Evolutionary conservation across 2,113 vertebrate genomes (phyloP), one percentile per base, ranked within the genome.

Genomic region (Ia io): DNA sequence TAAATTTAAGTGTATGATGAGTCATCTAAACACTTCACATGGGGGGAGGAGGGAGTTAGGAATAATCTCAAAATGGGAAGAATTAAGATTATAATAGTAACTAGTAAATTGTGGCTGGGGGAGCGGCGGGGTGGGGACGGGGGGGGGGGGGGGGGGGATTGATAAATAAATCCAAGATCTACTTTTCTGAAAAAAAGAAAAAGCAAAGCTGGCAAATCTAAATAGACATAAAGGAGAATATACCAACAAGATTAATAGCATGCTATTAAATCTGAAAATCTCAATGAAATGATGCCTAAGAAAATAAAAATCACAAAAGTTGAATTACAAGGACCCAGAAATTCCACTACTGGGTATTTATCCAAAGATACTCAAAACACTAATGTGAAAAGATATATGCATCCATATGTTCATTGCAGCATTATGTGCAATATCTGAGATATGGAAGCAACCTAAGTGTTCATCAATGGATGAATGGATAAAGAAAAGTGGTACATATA

Each of bases 61-160:
- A 93, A 70, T 78, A 88, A 90, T 22, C 69, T 71, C 63, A 73
- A 70, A 90, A 47, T 89, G 76, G 85, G 95, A 87, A 94, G 53
- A 89, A 83, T 61, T 63, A 30, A 70, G 28, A 70, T 92, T 67
- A 10, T 17, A 77, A 71, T 10, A 71, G 17, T 51, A 63, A 84
- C 28, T 56, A 71, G 6, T 70, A 6, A 22, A 65, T 42, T 32
- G 5, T 25, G 23, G 13, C 9, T 56, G 53, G 53, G 53, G 53
- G 18, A 56, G 53, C 2, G 3, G 9, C 0, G 18, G 1, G 56
- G 23, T 9, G 56, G 3, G 0, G 9, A n/a, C n/a, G n/a, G n/a
- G n/a, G n/a, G 56, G 23, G 23, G 56, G 3, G 0, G 9, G 1
- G 35, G 17, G 51, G 51, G 42, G 13, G 4, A 6, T 9, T 40